Conservation (phyloP, 2,113 vertebrate species). For the Aegotheles bennettii region DNA sequence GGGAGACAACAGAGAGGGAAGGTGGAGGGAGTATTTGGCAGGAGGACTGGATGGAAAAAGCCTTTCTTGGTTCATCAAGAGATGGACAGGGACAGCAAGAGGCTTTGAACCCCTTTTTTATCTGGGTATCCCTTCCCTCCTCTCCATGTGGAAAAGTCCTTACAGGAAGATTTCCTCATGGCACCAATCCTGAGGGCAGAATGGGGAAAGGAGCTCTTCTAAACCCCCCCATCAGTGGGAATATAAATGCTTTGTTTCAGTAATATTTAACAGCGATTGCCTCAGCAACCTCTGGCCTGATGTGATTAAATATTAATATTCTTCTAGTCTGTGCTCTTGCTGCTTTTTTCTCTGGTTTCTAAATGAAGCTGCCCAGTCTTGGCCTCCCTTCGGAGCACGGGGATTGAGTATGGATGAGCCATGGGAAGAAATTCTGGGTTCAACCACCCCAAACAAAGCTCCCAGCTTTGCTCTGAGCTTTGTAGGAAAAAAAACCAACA, state of each 20-base stretch:
- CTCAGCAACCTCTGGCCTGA: conserved; percentile 20
- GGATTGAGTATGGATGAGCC: not conserved
- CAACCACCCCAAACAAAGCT: not conserved
- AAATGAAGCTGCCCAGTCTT: not conserved
- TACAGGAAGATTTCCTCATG: not conserved
- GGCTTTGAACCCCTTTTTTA: not conserved
- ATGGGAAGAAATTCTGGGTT: not conserved
- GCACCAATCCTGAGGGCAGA: not conserved
- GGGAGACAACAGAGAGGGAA: not conserved
- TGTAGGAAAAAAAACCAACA: too few species aligned
- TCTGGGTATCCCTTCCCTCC: not conserved
- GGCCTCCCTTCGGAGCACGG: not conserved
- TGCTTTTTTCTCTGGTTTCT: not conserved
- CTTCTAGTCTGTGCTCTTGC: not conserved
- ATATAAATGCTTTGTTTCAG: conserved; percentile 51
- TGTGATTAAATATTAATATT: conserved; percentile 63
- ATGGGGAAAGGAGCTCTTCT: not conserved
- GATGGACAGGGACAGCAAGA: not conserved
- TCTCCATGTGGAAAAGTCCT: not conserved
- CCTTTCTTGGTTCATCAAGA: not conserved
- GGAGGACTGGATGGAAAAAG: not conserved
- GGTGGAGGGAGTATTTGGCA: not conserved
- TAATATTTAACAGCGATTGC: conserved; percentile 54
- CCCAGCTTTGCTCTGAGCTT: not conserved
- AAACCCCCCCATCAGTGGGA: not conserved